A percentile compares a stretch with the other conserved stretches of the same genome.
These are phyloP conservation scores for Semnornis frantzii DNA, from an alignment of 2,113 vertebrate genomes.

Conservation along the genomic window DNA sequence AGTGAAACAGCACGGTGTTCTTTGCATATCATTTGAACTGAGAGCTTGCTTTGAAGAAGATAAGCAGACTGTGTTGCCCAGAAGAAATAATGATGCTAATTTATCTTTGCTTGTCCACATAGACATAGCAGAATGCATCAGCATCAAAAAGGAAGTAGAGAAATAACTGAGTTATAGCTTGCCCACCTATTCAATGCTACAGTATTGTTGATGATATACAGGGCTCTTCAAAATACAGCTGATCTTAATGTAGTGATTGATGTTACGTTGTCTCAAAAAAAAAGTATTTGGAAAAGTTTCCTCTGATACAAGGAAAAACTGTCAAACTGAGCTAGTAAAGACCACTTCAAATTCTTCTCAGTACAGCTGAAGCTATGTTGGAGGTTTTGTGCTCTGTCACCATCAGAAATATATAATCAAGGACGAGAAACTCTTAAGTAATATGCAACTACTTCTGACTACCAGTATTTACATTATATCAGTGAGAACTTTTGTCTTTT, in stretches of 20 bases:
- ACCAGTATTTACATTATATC: background rate
- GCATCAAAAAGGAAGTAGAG: slow-evolving; percentile 36
- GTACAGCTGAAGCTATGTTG: background rate
- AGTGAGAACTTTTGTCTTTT: background rate
- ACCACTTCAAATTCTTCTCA: background rate
- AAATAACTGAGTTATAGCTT: slow-evolving; percentile 38
- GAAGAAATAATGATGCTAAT: slow-evolving; percentile 70
- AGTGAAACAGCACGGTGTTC: slow-evolving; percentile 51
- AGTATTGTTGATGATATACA: background rate
- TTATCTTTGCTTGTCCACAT: slow-evolving; percentile 64
- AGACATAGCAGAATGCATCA: background rate
- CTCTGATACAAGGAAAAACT: background rate
- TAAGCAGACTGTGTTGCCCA: slow-evolving; percentile 57
- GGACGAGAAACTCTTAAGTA: background rate
- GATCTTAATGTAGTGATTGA: background rate
- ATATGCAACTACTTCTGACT: background rate
- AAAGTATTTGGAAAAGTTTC: background rate
- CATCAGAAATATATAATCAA: background rate
- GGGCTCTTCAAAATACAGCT: background rate
- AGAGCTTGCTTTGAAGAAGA: slow-evolving; percentile 69
- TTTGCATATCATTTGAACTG: slow-evolving; percentile 71
- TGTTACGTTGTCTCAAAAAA: background rate
- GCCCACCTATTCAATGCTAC: background rate
- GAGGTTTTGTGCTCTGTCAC: background rate
- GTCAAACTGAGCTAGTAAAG: background rate